These are phyloP conservation scores for Syngnathus rostellatus DNA, from an alignment of 2,797 vertebrate species.

Conservation along the genomic window DNA sequence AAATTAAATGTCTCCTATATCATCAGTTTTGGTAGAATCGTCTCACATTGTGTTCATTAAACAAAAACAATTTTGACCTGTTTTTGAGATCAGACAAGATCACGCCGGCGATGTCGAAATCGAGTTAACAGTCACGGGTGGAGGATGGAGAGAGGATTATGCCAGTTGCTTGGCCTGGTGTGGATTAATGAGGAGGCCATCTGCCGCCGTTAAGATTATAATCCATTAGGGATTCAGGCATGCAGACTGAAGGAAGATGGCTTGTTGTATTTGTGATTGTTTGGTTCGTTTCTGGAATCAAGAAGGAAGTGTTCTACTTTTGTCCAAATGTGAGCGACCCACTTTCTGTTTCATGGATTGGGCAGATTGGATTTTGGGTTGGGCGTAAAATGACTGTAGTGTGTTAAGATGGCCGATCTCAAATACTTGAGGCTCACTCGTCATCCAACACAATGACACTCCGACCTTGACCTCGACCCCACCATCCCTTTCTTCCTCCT, in stretches of 20 bases:
- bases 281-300: not conserved
- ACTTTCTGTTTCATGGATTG: not conserved
- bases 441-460: slow-evolving; percentile 23
- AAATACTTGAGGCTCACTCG: slow-evolving; percentile 17
- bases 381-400: not conserved
- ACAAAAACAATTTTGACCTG: not conserved
- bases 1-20: not conserved
- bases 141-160: slow-evolving; percentile 43
- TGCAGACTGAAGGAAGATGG: slow-evolving; percentile 18
- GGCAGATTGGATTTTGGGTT: not conserved
- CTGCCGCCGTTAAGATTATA: slow-evolving; percentile 56
- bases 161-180: slow-evolving; percentile 37
- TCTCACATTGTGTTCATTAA: not conserved
- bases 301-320: too few species aligned
- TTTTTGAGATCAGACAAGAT: not conserved
- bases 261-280: not conserved
- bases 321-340: not conserved
- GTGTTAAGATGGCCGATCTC: not conserved
- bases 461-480: slow-evolving; percentile 15
- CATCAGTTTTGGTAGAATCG: not conserved
- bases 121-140: slow-evolving; percentile 9
- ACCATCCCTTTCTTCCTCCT: slow-evolving; percentile 17
- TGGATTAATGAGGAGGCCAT: slow-evolving; percentile 56
- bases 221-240: slow-evolving; percentile 22
- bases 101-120: not conserved